Evolutionary conservation across 2,113 vertebrate species (phyloP), one percentile per base, ranked within the genome.

Genomic region (Acrocephalus kingi): DNA sequence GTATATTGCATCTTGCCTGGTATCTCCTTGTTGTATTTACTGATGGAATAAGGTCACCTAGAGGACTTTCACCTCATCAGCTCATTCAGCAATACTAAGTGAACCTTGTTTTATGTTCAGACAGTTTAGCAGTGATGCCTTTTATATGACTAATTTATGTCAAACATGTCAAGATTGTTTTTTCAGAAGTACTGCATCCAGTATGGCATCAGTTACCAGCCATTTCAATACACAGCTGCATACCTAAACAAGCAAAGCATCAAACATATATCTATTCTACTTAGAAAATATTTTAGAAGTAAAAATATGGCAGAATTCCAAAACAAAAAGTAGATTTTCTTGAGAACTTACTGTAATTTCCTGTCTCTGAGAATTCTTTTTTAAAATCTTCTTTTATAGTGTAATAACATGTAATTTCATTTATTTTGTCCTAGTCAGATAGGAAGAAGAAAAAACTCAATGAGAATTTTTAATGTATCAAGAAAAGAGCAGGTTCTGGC

Each of bases 71-170:
- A 55, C 23, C 52, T 71, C 74, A 86, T 84, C 64, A 96, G 85
- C 87, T 96, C 91, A 94, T 97, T 97, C 96, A 97, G 93, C 93
- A 97, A 80, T 96, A 97, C 97, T 95, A 97, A 96, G 80, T 94
- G 94, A 97, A 96, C 95, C 97, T 96, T 96, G 78, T 96, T 98
- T 97, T 94, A 69, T 98, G 97, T 94, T 97, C 95, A 97, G 66
- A 92, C 87, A 93, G 95, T 96, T 98, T 98, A 98, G 84, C 93
- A 96, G 75, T 96, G 83, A 97, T 98, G 94, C 91, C 93, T 97
- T 92, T 98, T 97, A 95, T 90, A 82, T 80, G 73, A 95, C 90
- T 97, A 97, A 98, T 98, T 97, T 98, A 91, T 95, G 96, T 98
- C 97, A 97, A 94, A 76, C 30, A 71, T 97, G 97, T 97, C 97